Percentiles rank a stretch among this genome's conserved stretches.
phyloP scores from a whole-genome alignment of 2,113 vertebrate genomes.

The Neoarius graeffei region DNA sequence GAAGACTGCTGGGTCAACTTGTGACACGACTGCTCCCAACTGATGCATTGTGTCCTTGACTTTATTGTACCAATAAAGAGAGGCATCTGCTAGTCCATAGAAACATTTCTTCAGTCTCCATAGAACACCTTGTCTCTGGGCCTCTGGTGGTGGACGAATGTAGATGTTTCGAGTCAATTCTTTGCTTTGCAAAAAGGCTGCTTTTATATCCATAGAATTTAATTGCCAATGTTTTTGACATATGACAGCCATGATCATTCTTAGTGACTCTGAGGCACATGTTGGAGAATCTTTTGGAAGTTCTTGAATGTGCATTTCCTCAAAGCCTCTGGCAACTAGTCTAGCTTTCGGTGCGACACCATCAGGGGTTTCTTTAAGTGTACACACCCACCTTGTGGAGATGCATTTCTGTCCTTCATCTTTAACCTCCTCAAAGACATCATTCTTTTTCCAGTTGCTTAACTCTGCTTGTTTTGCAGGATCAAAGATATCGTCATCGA shows the following conservation, averaged over 20 bases:
- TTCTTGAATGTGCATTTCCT: neutral
- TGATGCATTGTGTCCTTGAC: neutral
- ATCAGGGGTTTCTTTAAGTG: no score
- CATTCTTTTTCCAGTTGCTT: no score
- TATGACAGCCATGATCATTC: neutral
- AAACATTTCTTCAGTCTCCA: neutral
- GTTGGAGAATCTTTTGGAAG: neutral
- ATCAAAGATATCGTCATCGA: no score
- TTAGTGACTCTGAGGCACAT: neutral
- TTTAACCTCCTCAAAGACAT: no score
- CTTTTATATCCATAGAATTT: neutral
- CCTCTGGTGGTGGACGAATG: neutral
- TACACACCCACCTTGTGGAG: no score
- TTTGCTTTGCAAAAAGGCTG: neutral
- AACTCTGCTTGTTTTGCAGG: no score
- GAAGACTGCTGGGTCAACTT: neutral
- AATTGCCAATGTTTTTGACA: neutral
- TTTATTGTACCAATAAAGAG: neutral
- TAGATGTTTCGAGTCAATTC: neutral
- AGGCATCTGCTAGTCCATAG: neutral
- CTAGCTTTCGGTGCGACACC: neutral
- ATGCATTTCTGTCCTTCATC: no score
- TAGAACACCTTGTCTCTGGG: no score
- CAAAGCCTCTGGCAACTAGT: neutral
- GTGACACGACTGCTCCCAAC: neutral